phyloP scores from a whole-genome alignment of 2,113 vertebrate genomes.

The Datnioides undecimradiatus region DNA sequence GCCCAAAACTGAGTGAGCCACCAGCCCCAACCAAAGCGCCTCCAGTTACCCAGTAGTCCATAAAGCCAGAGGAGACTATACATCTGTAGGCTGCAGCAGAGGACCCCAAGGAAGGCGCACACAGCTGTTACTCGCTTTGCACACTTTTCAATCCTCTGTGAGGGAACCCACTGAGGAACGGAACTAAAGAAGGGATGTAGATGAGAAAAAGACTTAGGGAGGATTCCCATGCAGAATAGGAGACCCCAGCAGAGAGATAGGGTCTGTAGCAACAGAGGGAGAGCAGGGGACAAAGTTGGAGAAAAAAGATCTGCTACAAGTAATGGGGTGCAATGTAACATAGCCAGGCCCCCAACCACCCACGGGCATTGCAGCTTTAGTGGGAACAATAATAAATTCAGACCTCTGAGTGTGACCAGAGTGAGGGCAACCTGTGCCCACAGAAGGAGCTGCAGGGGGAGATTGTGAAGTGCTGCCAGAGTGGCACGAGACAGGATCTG shows the following conservation, averaged over 20 bases:
- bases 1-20: conserved; percentile 91
- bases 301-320: conserved; percentile 85
- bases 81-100: conserved; percentile 88
- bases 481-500: conserved; percentile 78
- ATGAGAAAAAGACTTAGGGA: conserved; percentile 81
- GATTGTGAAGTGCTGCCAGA: conserved; percentile 86
- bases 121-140: conserved; percentile 66
- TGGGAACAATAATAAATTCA: conserved; percentile 79
- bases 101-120: conserved; percentile 82
- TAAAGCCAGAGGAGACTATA: conserved; percentile 90
- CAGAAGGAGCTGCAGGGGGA: conserved; percentile 87
- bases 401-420: conserved; percentile 81
- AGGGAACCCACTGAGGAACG: conserved; percentile 57
- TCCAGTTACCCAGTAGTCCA: conserved; percentile 84
- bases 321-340: conserved; percentile 77
- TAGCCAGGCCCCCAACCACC: conserved; percentile 75
- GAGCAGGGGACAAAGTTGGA: conserved; percentile 46
- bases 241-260: conserved; percentile 85
- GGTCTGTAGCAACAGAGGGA: conserved; percentile 86
- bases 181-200: conserved; percentile 59
- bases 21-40: conserved; percentile 88
- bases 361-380: conserved; percentile 76
- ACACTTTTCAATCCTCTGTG: conserved; percentile 52
- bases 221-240: conserved; percentile 83
- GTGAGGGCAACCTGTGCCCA: conserved; percentile 84